phyloP scores from a whole-genome alignment of 2,113 vertebrate species.

The Channa argus region DNA sequence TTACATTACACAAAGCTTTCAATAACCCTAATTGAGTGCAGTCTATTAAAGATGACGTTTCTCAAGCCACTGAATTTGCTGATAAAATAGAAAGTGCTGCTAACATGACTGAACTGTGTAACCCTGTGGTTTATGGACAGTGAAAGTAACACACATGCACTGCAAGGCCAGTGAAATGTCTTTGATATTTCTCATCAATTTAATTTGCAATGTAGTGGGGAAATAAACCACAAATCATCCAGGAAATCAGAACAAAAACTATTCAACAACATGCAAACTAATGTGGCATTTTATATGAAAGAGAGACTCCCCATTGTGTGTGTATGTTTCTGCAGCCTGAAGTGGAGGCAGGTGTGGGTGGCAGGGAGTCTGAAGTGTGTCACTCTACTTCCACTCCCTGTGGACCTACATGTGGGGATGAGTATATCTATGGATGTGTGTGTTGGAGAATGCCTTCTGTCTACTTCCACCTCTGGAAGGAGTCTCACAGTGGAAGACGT shows the following conservation, averaged over 20 bases:
- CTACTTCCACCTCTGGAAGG: conserved; percentile 24
- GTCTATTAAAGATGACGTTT: too few relatives aligned
- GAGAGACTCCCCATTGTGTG: conserved; percentile 4
- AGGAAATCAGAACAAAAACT: not conserved
- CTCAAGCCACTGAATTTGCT: too few relatives aligned
- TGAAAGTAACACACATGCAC: not conserved
- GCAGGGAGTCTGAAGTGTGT: conserved; percentile 41
- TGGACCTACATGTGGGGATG: conserved; percentile 28
- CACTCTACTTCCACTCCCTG: conserved; percentile 51
- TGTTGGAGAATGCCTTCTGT: conserved; percentile 8
- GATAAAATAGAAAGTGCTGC: not conserved
- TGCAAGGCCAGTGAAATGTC: not conserved
- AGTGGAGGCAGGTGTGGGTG: conserved; percentile 48
- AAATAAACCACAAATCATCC: not conserved
- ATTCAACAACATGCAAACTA: not conserved
- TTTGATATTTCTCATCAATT: not conserved
- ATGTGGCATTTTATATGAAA: conserved; percentile 4
- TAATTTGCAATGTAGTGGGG: not conserved
- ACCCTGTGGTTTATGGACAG: not conserved
- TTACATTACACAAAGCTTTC: too few relatives aligned
- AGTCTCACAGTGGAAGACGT: conserved; percentile 18
- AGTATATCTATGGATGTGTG: conserved; percentile 3
- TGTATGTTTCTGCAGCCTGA: conserved; percentile 24
- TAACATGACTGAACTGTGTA: not conserved
- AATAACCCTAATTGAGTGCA: too few relatives aligned